Evolutionary conservation across 2,888 invertebrate species (phyloP).

Genomic region (Hyalella azteca): DNA sequence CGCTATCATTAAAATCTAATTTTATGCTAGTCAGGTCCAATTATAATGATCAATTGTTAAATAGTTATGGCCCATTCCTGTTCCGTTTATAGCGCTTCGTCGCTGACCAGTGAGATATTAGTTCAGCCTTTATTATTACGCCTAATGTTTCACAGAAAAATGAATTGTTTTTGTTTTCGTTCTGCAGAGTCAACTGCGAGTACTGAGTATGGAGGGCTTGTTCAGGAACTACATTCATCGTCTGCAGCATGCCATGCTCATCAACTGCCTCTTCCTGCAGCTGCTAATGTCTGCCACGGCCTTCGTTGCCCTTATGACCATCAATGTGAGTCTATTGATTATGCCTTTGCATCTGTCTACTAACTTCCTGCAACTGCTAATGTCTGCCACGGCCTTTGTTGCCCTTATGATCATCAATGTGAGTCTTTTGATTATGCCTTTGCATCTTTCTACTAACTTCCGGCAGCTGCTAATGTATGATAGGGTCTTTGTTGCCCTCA

Average conservation of each 20-base stretch:
- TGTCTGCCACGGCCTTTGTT: background rate
- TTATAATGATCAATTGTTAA: too few relatives aligned
- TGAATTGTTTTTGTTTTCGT: too few relatives aligned
- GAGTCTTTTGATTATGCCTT: too few relatives aligned
- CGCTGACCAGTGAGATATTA: too few relatives aligned
- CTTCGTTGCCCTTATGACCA: background rate
- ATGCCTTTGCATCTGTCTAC: too few relatives aligned
- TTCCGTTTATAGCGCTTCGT: too few relatives aligned
- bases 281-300: background rate
- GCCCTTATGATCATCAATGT: background rate
- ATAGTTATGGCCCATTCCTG: too few relatives aligned
- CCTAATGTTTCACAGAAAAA: too few relatives aligned
- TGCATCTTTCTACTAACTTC: too few relatives aligned
- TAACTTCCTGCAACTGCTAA: background rate
- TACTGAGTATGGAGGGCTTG: background rate
- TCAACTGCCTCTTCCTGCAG: background rate
- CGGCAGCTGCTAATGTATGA: background rate
- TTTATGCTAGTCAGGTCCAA: too few relatives aligned
- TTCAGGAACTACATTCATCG: slow-evolving; percentile 1
- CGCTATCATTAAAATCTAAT: too few relatives aligned
- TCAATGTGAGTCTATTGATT: background rate
- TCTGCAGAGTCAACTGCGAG: background rate
- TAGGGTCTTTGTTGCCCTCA: background rate
- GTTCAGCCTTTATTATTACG: too few relatives aligned
- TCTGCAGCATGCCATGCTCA: slow-evolving; percentile 10